phyloP scores from a whole-genome alignment of 2,888 invertebrate species.

The Synergus gifuensis region DNA sequence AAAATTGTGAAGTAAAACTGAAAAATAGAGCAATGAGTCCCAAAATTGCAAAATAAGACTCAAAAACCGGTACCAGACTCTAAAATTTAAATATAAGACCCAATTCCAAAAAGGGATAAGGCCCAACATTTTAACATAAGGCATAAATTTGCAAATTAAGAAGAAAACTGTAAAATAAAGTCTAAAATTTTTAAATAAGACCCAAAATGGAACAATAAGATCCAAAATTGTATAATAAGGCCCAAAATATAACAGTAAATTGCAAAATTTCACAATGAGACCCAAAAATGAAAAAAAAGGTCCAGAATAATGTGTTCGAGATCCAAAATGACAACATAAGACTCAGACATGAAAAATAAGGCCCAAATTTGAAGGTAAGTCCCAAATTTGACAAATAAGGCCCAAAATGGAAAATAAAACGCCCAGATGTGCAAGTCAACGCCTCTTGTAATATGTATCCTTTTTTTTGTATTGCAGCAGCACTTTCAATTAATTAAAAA shows the following conservation, averaged over 20 bases:
- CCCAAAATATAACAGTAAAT: background rate
- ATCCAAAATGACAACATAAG: too few species aligned
- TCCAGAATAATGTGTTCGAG: too few species aligned
- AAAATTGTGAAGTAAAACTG: too few species aligned
- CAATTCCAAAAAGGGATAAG: background rate
- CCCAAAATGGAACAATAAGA: background rate
- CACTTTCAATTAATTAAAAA: background rate
- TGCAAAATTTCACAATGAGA: too few species aligned
- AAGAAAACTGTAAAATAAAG: too few species aligned
- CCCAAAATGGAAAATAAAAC: too few species aligned
- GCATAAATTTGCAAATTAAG: too few species aligned
- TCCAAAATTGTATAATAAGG: background rate
- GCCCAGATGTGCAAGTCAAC: too few species aligned
- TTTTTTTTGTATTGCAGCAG: background rate
- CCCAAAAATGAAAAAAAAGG: too few species aligned
- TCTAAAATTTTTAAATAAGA: too few species aligned
- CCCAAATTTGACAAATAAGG: too few species aligned
- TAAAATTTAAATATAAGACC: background rate
- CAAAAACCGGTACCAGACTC: too few species aligned
- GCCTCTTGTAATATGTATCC: background rate
- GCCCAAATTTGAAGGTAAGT: background rate
- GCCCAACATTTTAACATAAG: background rate
- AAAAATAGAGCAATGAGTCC: background rate
- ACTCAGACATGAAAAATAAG: background rate
- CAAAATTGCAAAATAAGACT: background rate